Percentiles rank a stretch among this genome's conserved stretches.
Evolutionary conservation across 2,113 vertebrate genomes (phyloP).

Genomic region (Lepus americanus): DNA sequence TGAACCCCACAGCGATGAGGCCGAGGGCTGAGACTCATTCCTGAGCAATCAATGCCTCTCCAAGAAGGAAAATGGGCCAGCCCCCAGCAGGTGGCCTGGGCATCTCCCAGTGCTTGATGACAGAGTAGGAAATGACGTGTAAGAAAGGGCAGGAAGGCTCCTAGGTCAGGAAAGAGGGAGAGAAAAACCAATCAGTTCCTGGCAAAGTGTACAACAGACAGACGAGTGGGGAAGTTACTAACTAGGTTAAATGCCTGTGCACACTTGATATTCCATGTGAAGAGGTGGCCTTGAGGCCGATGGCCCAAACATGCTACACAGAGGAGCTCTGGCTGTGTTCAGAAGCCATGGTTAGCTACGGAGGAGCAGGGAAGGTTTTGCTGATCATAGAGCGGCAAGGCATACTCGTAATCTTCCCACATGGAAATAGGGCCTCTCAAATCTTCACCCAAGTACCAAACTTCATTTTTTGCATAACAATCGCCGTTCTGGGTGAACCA

Average conservation of each 20-base stretch:
- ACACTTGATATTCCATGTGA: background rate
- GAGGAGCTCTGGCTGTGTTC: background rate
- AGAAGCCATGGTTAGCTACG: background rate
- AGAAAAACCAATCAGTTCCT: background rate
- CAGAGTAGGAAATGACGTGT: background rate
- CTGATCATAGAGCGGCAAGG: background rate
- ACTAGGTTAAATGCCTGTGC: background rate
- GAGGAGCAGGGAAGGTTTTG: background rate
- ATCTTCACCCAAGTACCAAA: background rate
- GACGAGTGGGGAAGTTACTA: background rate
- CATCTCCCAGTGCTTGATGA: background rate
- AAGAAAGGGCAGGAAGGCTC: background rate
- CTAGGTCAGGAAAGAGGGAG: background rate
- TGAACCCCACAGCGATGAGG: background rate
- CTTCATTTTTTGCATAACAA: background rate
- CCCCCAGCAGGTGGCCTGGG: background rate
- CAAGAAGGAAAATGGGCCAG: background rate
- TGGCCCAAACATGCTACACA: background rate
- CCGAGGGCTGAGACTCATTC: background rate
- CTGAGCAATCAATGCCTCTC: background rate
- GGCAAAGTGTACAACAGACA: slow-evolving; percentile 24
- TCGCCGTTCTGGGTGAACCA: background rate
- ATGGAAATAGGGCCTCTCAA: background rate
- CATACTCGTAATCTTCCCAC: background rate
- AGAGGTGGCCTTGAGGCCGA: background rate